Evolutionary conservation across 2,113 vertebrate species (phyloP).

Genomic region (Mormoops blainvillei): DNA sequence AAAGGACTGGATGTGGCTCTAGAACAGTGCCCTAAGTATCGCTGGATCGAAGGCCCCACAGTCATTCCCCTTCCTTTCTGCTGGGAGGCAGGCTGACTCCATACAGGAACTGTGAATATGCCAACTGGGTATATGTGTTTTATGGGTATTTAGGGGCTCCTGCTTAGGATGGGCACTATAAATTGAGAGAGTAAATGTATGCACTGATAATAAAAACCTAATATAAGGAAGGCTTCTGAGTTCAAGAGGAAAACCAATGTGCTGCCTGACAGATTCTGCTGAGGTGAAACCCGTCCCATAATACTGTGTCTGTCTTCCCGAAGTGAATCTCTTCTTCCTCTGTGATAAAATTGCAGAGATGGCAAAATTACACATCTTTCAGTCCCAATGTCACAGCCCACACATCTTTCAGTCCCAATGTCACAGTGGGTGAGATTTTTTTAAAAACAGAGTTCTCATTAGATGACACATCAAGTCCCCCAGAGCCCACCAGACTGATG

Average conservation of each 20-base stretch:
- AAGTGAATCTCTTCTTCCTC: background rate
- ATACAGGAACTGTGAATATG: rapidly evolving
- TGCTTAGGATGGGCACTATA: background rate
- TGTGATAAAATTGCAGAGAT: conserved; percentile 5
- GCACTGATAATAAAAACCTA: background rate
- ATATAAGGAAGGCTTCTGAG: background rate
- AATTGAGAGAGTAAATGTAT: background rate
- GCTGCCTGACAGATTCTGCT: background rate
- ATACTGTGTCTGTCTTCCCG: background rate
- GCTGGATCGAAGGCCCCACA: background rate
- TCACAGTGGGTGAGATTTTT: conserved; percentile 23
- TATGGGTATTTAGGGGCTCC: background rate
- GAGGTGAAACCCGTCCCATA: background rate
- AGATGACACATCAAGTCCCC: background rate
- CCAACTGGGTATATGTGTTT: rapidly evolving
- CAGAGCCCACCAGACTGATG: background rate
- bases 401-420: background rate
- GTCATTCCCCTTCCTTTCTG: background rate
- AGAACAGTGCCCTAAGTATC: background rate
- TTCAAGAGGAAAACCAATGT: background rate
- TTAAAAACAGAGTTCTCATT: background rate
- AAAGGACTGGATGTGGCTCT: background rate
- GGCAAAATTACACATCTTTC: background rate
- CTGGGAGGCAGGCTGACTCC: background rate
- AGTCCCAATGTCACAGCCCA: conserved; percentile 34